phyloP scores from a whole-genome alignment of 2,113 vertebrate species.

The Megalops atlanticus region DNA sequence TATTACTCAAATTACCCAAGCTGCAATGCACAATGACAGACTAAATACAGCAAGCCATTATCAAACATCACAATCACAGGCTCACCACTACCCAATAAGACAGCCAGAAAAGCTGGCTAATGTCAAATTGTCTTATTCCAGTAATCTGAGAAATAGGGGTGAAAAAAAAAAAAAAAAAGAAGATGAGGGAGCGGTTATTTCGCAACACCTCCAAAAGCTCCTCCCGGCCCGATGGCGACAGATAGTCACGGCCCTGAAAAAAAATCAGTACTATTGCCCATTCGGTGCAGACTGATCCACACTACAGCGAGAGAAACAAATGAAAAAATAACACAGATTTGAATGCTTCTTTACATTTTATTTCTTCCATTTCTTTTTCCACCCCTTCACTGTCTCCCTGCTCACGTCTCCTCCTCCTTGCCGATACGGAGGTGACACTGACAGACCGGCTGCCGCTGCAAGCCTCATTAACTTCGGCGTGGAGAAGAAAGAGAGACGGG shows the following conservation, averaged over 20 bases:
- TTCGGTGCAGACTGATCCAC: too few relatives aligned
- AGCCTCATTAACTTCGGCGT: conserved; percentile 36
- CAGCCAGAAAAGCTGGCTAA: neutral
- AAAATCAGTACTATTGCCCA: neutral
- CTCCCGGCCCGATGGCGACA: neutral
- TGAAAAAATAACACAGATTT: too few relatives aligned
- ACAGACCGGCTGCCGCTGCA: conserved; percentile 35
- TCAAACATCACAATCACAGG: too few relatives aligned
- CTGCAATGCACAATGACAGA: too few relatives aligned
- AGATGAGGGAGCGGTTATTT: neutral
- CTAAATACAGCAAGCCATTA: too few relatives aligned
- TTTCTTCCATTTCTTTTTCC: conserved; percentile 4
- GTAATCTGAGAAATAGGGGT: neutral
- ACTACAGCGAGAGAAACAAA: too few relatives aligned
- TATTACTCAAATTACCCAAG: too few relatives aligned
- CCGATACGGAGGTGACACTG: conserved; percentile 31
- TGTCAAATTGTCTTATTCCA: neutral
- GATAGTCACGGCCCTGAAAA: too few relatives aligned
- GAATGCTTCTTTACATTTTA: neutral
- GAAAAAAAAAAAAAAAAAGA: neutral
- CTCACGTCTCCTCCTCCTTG: conserved; percentile 10
- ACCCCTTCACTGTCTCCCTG: neutral
- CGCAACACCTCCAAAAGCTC: neutral
- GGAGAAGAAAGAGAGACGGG: neutral
- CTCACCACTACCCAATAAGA: neutral